These are phyloP conservation scores for Eugnorisma glareosa DNA, from an alignment of 2,888 invertebrate species.

Conservation along the genomic window DNA sequence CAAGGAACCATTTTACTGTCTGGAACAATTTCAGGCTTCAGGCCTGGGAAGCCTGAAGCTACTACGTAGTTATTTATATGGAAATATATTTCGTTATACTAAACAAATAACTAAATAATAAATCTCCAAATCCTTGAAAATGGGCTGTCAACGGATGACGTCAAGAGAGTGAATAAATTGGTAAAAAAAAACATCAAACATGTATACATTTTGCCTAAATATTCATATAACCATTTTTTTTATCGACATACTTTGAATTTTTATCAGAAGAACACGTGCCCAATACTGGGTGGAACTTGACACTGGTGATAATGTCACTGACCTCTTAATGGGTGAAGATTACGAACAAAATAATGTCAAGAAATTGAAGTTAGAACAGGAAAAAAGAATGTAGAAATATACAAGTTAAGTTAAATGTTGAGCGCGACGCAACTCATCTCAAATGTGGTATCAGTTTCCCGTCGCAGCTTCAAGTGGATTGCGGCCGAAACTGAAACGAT, in stretches of 20 bases:
- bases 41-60: no score
- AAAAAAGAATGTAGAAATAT: constrained; percentile 17
- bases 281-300: constrained; percentile 1
- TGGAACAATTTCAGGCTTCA: not conserved
- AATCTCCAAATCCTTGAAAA: constrained; percentile 21
- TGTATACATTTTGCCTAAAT: constrained; percentile 28
- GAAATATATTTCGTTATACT: not conserved
- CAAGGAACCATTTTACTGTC: no score
- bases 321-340: not conserved
- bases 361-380: not conserved
- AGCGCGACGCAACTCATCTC: constrained; percentile 13
- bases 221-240: constrained; percentile 26
- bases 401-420: constrained; percentile 20
- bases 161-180: constrained; percentile 43
- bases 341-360: not conserved
- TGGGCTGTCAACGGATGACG: constrained; percentile 25
- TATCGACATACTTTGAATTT: constrained; percentile 29
- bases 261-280: constrained; percentile 26
- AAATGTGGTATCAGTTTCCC: constrained; percentile 23
- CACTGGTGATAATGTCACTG: constrained; percentile 15
- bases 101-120: constrained; percentile 21
- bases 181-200: constrained; percentile 21
- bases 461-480: constrained; percentile 4
- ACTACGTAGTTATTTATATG: not conserved
- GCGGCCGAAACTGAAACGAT: constrained; percentile 19